phyloP scores from a whole-genome alignment of 2,888 invertebrate species.

The Scaptomyza cyrtandrae region DNA sequence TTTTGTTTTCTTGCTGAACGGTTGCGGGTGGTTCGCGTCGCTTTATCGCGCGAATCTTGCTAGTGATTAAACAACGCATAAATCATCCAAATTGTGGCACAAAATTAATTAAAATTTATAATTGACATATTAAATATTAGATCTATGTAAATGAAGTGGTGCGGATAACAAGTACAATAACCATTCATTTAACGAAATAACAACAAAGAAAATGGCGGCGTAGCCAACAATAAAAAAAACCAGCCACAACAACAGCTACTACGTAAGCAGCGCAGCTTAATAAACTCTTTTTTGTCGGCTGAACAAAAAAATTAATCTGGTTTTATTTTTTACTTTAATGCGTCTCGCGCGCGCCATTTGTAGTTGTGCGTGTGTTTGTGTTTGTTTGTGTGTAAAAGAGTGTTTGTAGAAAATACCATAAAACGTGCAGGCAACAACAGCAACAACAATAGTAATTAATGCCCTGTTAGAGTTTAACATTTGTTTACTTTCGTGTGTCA shows the following conservation, averaged over 20 bases:
- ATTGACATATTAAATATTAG: slow-evolving; percentile 8
- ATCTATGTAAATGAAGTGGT: slow-evolving; percentile 2
- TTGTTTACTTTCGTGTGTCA: slow-evolving; percentile 76
- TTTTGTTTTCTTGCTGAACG: slow-evolving; percentile 55
- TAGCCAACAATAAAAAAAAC: slow-evolving; percentile 56
- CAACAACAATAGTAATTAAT: slow-evolving; percentile 56
- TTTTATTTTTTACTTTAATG: slow-evolving; percentile 74
- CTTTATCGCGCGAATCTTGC: slow-evolving; percentile 20
- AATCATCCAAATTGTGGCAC: slow-evolving; percentile 23
- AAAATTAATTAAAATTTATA: slow-evolving; percentile 30
- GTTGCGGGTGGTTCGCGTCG: slow-evolving; percentile 28
- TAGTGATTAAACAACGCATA: slow-evolving; percentile 32
- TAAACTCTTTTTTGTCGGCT: slow-evolving; percentile 64
- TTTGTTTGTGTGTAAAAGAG: slow-evolving; percentile 32
- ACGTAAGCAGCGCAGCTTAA: slow-evolving; percentile 68
- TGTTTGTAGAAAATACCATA: slow-evolving; percentile 70
- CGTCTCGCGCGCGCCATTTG: slow-evolving; percentile 63
- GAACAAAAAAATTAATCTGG: slow-evolving; percentile 75
- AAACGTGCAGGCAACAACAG: slow-evolving; percentile 47
- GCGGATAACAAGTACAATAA: background rate
- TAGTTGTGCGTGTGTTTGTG: slow-evolving; percentile 32
- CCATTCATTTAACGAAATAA: slow-evolving; percentile 17
- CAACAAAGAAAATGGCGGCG: slow-evolving; percentile 68
- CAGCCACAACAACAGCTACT: slow-evolving; percentile 41
- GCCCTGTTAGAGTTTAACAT: slow-evolving; percentile 66